Base-by-base conservation (phyloP, 2,888 invertebrate genomes). In the Eudasyphora cyanicolor region DNA sequence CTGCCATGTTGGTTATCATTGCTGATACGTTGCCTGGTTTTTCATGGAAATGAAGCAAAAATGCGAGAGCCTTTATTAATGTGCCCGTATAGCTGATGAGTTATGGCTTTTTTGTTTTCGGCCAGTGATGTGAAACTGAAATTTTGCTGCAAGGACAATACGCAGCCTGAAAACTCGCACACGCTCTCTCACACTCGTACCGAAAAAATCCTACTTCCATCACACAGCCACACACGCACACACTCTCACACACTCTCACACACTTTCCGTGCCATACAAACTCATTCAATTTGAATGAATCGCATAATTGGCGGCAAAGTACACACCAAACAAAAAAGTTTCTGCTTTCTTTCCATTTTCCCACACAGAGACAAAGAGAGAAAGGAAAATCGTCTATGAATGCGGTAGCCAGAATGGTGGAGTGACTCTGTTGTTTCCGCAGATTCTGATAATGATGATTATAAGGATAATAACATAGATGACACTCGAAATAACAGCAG, bases 221-320 rank as follows among this genome's bases (percentile, higher is more conserved):
- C 45, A 6, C 32, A 8, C 32, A 32, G 12, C n/a, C 51, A 19
- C 51, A 51, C 8, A 21, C 51, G n/a, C 51, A 21, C 8, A 21
- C 51, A 49, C 4, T 17, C 49, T 2, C 12, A 19, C 49, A 3
- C 3, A 19, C 17, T 21, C 21, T 21, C 51, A 21, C 1, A 14
- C 2, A 14, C 24, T 19, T 17, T 14, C 17, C n/a, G 1, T 21
- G 1, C 51, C 51, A 4, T 8, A 17, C 21, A 21, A 51, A 51
- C 21, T 19, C 64, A 35, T 64, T 19, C 64, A 35, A 19, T 64
- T 64, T 64, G 64, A 54, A 71, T 71, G 71, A 57, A 71, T 71
- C 54, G 35, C 71, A 71, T 71, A 71, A 54, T 71, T 71, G 71
- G 54, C 54, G 71, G 71, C 71, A 71, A 71, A 29, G 60, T n/a